These are phyloP conservation scores for Myripristis murdjan DNA, from an alignment of 2,797 vertebrate species.

Conservation along the genomic window DNA sequence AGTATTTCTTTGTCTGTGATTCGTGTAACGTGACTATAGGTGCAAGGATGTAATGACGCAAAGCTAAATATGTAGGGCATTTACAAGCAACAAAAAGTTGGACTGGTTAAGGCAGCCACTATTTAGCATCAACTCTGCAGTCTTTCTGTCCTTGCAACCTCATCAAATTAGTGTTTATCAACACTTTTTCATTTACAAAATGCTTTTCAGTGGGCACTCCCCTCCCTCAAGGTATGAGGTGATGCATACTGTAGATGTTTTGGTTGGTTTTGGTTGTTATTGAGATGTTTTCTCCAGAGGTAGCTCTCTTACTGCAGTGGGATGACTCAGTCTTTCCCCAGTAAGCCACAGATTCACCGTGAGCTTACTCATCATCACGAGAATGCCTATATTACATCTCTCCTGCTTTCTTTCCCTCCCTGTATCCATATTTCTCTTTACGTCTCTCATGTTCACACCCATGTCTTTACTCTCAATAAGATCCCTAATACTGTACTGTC, in stretches of 20 bases:
- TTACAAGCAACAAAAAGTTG: neutral
- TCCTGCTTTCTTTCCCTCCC: neutral
- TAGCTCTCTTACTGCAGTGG: slow-evolving; percentile 1
- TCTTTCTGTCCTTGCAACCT: neutral
- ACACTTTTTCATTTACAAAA: slow-evolving; percentile 13
- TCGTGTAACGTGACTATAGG: too few species aligned
- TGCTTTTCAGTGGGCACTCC: neutral
- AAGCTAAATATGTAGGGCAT: neutral
- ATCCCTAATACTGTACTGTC: too few species aligned
- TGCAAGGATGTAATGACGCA: neutral
- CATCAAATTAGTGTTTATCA: neutral
- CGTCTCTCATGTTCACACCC: neutral
- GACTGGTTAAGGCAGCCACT: neutral
- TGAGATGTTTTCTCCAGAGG: slow-evolving; percentile 27
- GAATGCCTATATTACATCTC: too few species aligned
- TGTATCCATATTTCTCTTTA: neutral
- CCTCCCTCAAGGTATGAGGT: neutral
- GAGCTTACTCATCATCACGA: neutral
- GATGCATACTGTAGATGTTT: slow-evolving; percentile 44
- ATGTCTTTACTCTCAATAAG: neutral
- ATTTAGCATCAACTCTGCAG: neutral
- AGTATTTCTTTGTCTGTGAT: too few species aligned
- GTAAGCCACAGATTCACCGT: neutral
- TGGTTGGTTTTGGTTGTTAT: slow-evolving; percentile 35
- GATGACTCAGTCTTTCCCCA: slow-evolving; percentile 1